Base-by-base conservation (phyloP, 1,140 invertebrate genomes). In the Drosophila subpulchrella region DNA sequence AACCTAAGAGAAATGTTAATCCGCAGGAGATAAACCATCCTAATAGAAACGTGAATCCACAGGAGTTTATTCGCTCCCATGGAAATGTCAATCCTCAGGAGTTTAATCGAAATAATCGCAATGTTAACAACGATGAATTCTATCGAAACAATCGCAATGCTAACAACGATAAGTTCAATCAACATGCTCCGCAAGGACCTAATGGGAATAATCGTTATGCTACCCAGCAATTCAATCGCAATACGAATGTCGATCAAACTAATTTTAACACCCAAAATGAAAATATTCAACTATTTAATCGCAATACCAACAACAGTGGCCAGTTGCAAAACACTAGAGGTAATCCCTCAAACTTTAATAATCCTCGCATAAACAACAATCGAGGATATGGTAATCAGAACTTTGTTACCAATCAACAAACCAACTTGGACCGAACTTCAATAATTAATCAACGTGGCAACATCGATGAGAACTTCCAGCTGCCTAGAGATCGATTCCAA, bases 1-100 rank as follows among this genome's bases (percentile, higher is more conserved):
- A 32, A 0, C 3, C 10, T 12, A 59, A 50, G 36, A 27, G 24
- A 27, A 48, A 27, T 48, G 12, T n/a, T 2, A 48, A 62, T 8
- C 8, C 13, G 3, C 50, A 20, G 11, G 36, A 42, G 42, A 20
- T 20, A 20, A 20, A 20, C 20, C 20, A 32, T 0, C 3, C 10
- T 12, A 59, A 50, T 38, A 27, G 24, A 27, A 48, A n/a, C 27
- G 12, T n/a, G 3, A 48, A 62, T 8, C 8, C 13, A 2, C 50
- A 20, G 11, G 36, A 42, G 42, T 10, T 5, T 6, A 30, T 46
- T 58, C 60, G 53, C 13, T 44, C 32, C 30, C 34, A 63, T 58
- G 39, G 54, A 7, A 44, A 17, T 46, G 11, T 2, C 0, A 42
- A 12, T 12, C 10, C 6, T 0, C 13, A 58, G 42, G 51, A 44